phyloP scores from a whole-genome alignment of 2,797 vertebrate genomes.

The Pangasius djambal region DNA sequence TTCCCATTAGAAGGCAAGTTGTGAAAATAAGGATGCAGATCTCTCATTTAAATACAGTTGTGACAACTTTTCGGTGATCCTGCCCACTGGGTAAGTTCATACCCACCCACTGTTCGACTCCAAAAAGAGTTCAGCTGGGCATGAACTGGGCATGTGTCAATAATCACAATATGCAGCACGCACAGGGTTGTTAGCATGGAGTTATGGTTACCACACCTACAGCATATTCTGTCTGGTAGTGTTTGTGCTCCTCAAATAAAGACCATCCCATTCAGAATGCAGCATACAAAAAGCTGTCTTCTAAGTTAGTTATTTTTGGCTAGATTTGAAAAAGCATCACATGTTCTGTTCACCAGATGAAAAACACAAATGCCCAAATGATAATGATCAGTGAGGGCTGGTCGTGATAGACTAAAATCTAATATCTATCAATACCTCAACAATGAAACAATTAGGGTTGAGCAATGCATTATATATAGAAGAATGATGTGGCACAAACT shows the following conservation, averaged over 20 bases:
- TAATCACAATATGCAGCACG: background rate
- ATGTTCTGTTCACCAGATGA: background rate
- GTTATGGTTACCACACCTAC: background rate
- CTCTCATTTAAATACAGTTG: conserved; percentile 39
- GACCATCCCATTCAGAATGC: background rate
- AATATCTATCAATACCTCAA: background rate
- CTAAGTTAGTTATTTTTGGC: background rate
- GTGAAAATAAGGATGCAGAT: conserved; percentile 7
- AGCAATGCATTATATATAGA: background rate
- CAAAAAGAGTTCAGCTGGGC: background rate
- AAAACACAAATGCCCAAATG: background rate
- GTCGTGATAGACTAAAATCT: background rate
- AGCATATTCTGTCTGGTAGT: background rate
- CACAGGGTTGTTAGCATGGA: background rate
- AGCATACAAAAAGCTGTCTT: background rate
- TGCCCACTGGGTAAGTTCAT: conserved; percentile 25
- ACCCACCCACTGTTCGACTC: conserved; percentile 1
- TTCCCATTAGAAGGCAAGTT: background rate
- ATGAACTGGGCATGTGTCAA: background rate
- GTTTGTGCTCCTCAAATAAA: background rate
- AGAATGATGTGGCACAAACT: background rate
- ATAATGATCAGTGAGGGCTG: background rate
- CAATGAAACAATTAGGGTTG: background rate
- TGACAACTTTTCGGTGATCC: background rate
- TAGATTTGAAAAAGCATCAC: background rate